Evolutionary conservation across 2,113 vertebrate genomes (phyloP).

Genomic region (Corythaixoides concolor): DNA sequence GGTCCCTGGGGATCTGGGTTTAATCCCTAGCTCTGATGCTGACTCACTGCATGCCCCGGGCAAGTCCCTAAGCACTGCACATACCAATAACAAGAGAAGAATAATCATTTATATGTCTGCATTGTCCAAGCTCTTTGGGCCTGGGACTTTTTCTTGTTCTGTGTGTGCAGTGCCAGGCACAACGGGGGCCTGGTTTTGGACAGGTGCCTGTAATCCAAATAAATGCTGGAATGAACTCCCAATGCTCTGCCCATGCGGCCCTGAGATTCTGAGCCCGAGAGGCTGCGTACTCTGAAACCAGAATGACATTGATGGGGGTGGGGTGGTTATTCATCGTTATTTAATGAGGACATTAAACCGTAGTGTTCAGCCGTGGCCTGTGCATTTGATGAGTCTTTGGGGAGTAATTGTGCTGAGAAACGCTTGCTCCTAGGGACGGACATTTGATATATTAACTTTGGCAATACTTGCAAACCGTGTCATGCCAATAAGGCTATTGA

Average conservation of each 20-base stretch:
- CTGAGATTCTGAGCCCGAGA: not conserved
- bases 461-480: constrained; percentile 45
- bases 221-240: not conserved
- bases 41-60: not conserved
- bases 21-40: not conserved
- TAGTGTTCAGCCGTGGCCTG: not conserved
- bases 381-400: not conserved
- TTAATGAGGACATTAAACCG: constrained; percentile 24
- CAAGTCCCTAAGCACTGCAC: not conserved
- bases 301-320: not conserved
- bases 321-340: not conserved
- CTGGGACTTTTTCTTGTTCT: not conserved
- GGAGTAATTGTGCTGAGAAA: constrained; percentile 36
- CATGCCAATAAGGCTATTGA: constrained; percentile 38
- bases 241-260: not conserved
- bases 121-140: not conserved
- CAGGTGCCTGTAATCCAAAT: not conserved
- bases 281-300: not conserved
- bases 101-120: not conserved
- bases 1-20: not conserved
- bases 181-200: not conserved
- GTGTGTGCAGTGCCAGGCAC: not conserved
- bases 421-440: not conserved
- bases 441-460: constrained; percentile 51
- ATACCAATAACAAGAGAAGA: not conserved